Evolutionary conservation across 2,888 invertebrate species (phyloP), one percentile per base, ranked within the genome.

Genomic region (Emmelina monodactyla): DNA sequence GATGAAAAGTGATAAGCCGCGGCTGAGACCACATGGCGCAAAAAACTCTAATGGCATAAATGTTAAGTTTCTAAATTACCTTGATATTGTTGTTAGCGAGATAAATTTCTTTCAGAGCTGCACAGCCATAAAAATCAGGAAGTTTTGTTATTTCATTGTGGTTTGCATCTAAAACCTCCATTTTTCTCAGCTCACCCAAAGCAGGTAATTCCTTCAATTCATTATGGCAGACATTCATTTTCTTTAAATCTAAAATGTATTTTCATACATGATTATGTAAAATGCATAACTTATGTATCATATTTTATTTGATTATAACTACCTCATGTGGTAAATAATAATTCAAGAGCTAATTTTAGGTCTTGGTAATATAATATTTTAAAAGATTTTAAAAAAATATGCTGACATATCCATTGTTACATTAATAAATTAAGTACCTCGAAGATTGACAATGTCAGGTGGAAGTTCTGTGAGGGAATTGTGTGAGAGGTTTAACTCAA

Each of bases 31-130:
- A n/a, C n/a, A n/a, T n/a, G n/a, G n/a, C n/a, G n/a, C n/a, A n/a
- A n/a, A n/a, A n/a, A n/a, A n/a, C n/a, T n/a, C n/a, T n/a, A n/a
- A n/a, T n/a, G n/a, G n/a, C n/a, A n/a, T n/a, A n/a, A n/a, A n/a
- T n/a, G n/a, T n/a, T n/a, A n/a, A n/a, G n/a, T n/a, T n/a, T n/a
- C n/a, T n/a, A n/a, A 59, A 54, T 42, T 70, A 89, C 90, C 78
- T 83, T 83, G 38, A 95, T 87, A 47, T 73, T 85, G 76, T 95
- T 95, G 62, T 92, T 91, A 34, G 92, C 89, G 50, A 93, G 79
- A 67, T 92, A 88, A 35, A 95, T 69, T 69, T 94, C 92, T 67
- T 88, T 89, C 10, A 96, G 68, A 32, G 84, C 82, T 32, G 83
- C 81, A 59, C 92, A 94, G 33, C 90, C 89, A 47, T 84, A 85